phyloP scores from a whole-genome alignment of 2,888 invertebrate genomes.

The Ichneumoninae sp. region DNA sequence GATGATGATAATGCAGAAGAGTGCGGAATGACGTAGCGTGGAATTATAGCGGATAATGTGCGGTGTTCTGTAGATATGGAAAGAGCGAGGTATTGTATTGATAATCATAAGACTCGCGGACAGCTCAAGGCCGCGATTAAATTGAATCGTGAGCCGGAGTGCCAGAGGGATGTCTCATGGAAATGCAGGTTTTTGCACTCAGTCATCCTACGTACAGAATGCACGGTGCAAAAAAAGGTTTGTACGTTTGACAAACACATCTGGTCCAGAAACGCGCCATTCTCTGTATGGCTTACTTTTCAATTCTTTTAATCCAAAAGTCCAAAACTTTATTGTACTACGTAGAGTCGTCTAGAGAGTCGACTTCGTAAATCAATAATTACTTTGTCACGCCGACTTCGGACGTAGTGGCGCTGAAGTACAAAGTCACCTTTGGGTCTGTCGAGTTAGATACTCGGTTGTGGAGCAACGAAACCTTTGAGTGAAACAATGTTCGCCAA shows the following conservation, averaged over 20 bases:
- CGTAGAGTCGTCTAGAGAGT: neutral
- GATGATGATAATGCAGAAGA: conserved; percentile 43
- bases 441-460: neutral
- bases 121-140: conserved; percentile 56
- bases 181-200: neutral
- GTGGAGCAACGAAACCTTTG: neutral
- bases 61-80: conserved; percentile 4
- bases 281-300: neutral
- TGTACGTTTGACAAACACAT: neutral
- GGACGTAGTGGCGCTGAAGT: conserved; percentile 3
- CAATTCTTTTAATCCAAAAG: neutral
- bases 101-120: conserved; percentile 49
- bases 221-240: neutral
- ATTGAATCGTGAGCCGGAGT: conserved; percentile 38
- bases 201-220: neutral
- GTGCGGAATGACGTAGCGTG: conserved; percentile 20
- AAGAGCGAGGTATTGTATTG: conserved; percentile 28
- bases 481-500: conserved; percentile 1
- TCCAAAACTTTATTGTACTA: no score
- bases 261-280: neutral
- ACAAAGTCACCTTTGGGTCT: neutral
- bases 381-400: conserved; percentile 17
- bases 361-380: neutral
- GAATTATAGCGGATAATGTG: conserved; percentile 42
- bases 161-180: conserved; percentile 30